These are phyloP conservation scores for Indicator indicator DNA, from an alignment of 2,113 vertebrate genomes.

Conservation along the genomic window DNA sequence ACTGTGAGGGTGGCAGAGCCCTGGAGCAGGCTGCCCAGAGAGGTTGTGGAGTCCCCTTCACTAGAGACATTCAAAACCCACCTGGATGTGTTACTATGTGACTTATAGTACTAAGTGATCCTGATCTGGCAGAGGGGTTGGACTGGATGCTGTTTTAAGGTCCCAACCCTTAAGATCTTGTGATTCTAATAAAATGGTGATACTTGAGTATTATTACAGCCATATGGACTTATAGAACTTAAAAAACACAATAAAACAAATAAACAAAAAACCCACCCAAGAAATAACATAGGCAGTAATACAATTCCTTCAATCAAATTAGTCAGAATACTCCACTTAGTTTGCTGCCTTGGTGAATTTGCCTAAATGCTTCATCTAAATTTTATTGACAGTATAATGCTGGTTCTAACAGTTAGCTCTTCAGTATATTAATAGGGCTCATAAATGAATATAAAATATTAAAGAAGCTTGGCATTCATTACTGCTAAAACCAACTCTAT, in stretches of 20 bases:
- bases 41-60: no score
- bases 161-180: no score
- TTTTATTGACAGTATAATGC: constrained; percentile 41
- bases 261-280: no score
- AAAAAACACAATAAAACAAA: not conserved
- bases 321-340: not conserved
- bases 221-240: not conserved
- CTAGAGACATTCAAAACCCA: no score
- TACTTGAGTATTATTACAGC: not conserved
- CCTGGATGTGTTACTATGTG: no score
- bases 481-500: not conserved
- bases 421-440: constrained; percentile 48
- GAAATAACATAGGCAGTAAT: not conserved
- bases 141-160: no score
- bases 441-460: constrained; percentile 63
- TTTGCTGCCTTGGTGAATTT: constrained; percentile 8
- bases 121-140: no score
- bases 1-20: no score
- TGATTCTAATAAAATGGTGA: not conserved
- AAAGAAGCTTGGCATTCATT: constrained; percentile 15
- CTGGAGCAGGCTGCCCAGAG: no score
- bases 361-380: constrained; percentile 48
- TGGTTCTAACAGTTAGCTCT: constrained; percentile 1
- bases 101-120: no score
- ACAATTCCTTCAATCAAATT: constrained; percentile 20